Evolutionary conservation across 2,113 vertebrate genomes (phyloP), one percentile per base, ranked within the genome.

Genomic region (Passer montanus): DNA sequence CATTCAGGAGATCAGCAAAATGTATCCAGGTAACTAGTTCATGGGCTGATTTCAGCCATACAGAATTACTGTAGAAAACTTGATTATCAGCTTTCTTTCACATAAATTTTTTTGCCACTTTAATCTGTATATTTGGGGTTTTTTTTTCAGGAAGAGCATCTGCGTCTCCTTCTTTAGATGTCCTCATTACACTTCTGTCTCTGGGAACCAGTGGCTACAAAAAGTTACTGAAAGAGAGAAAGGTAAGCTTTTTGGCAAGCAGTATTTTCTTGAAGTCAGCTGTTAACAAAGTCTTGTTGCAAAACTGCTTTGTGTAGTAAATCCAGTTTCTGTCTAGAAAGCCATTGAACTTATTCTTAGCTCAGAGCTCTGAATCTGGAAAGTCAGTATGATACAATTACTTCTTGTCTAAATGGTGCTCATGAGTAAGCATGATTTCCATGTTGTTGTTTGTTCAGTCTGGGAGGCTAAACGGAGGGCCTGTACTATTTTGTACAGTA

Each of bases 1-100:
- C 95, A 96, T 99, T 91, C 98, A 99, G 94, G 99, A 99, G 95
- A 99, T 99, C 93, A 99, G 99, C 97, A 98, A 99, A 97, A 99
- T 98, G 98, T 99, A 99, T 94, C 99, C 99, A 96, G 99, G 99
- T 99, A 96, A 98, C 90, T 95, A 46, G 44, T 78, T 95, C 76
- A 56, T 59, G 52, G 47, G 33, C 83, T 59, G 67, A 52, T 81
- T 95, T 93, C 50, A 87, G 78, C 70, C 76, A 6, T 50, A 11
- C 19, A 10, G 87, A 91, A 86, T 73, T 74, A 46, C 53, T 59
- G 58, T 75, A 70, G 92, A 95, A 85, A 95, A 89, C 46, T 59
- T 44, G 90, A 84, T 92, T 85, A 83, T 77, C 69, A 69, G 60
- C 58, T 93, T 80, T 18, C 91, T 68, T 89, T 93, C n/a, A 62